phyloP scores from a whole-genome alignment of 2,888 invertebrate species.

The Trichogramma dendrolimi region DNA sequence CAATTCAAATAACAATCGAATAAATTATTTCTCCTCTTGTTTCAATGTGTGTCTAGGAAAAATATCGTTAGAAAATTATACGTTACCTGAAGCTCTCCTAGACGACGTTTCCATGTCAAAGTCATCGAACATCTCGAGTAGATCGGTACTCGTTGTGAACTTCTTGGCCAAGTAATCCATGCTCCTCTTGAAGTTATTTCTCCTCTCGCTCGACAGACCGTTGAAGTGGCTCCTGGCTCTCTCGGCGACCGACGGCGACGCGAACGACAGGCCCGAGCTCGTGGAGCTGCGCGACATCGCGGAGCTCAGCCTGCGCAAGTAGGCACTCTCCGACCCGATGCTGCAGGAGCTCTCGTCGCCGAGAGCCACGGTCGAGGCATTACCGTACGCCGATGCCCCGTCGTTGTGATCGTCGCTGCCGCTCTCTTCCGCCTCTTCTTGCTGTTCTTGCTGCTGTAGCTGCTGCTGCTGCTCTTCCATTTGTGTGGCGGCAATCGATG shows the following conservation, averaged over 20 bases:
- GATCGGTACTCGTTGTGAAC: conserved; percentile 46
- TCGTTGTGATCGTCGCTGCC: not conserved
- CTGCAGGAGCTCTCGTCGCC: not conserved
- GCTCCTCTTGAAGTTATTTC: conserved; percentile 51
- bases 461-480: not conserved
- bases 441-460: conserved; percentile 4
- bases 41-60: not conserved
- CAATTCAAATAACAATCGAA: no score
- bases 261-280: conserved; percentile 23
- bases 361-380: no score
- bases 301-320: conserved; percentile 32
- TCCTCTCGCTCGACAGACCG: conserved; percentile 49
- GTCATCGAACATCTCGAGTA: conserved; percentile 42
- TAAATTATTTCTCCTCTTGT: no score
- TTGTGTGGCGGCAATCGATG: no score
- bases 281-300: conserved; percentile 15
- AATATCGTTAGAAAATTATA: not conserved
- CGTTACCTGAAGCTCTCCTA: conserved; percentile 23
- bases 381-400: not conserved
- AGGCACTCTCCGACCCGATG: conserved; percentile 36
- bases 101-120: conserved; percentile 20
- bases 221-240: conserved; percentile 39
- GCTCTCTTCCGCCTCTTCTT: not conserved
- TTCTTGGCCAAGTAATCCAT: conserved; percentile 52
- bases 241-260: conserved; percentile 15